Percentiles rank a stretch among this genome's conserved stretches.
Conservation (phyloP, 1,140 invertebrate species). For the Heliconius himera region DNA sequence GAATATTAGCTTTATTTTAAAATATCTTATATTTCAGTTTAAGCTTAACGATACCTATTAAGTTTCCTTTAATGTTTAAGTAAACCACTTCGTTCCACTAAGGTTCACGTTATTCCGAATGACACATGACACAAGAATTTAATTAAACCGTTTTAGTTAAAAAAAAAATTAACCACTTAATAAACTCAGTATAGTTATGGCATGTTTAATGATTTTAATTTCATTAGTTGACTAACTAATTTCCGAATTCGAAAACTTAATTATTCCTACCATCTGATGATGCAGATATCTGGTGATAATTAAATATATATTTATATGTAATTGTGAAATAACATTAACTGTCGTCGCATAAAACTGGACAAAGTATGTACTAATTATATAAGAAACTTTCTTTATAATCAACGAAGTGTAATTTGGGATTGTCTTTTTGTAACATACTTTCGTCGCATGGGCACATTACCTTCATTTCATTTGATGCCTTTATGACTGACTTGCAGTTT, state of each 20-base stretch:
- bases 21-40: no score
- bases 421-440: neutral
- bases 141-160: neutral
- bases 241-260: neutral
- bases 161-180: constrained; percentile 3
- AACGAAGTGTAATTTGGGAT: neutral
- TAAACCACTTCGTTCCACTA: neutral
- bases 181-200: constrained; percentile 10
- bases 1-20: no score
- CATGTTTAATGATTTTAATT: neutral
- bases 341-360: neutral
- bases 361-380: constrained; percentile 11
- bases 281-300: constrained; percentile 12
- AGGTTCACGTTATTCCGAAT: neutral
- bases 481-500: no score
- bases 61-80: no score
- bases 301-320: constrained; percentile 1
- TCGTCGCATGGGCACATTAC: neutral
- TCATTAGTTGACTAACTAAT: neutral
- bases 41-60: no score
- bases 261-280: neutral
- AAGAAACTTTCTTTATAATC: neutral
- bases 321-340: neutral
- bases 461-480: no score
- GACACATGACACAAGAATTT: neutral